Evolutionary conservation across 2,797 vertebrate genomes (phyloP).

Genomic region (Okamejei kenojei): DNA sequence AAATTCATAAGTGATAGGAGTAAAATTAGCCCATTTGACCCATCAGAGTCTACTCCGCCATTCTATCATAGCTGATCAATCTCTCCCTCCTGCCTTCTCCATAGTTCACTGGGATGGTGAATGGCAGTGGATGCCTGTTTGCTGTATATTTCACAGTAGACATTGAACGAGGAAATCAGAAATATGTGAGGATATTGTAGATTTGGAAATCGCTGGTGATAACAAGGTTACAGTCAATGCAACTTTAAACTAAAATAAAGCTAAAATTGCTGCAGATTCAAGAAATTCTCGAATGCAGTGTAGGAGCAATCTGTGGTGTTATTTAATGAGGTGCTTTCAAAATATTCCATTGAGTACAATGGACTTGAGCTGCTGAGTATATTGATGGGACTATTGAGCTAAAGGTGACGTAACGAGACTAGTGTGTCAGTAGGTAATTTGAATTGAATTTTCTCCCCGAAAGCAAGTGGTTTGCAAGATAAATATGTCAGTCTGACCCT

Average conservation of each 20-base stretch:
- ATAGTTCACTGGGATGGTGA: no score
- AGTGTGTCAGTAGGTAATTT: neutral
- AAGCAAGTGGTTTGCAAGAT: neutral
- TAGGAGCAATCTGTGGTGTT: neutral
- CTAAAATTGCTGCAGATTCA: neutral
- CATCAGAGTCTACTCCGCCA: no score
- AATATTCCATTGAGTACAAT: neutral
- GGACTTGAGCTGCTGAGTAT: neutral
- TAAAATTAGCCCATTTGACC: no score
- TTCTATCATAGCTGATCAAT: no score
- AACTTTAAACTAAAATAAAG: slow-evolving; percentile 6
- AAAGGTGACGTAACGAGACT: neutral
- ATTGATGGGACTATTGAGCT: neutral
- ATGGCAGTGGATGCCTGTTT: neutral
- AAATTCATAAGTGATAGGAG: no score
- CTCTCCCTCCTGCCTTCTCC: no score
- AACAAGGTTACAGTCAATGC: no score
- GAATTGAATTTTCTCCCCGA: slow-evolving; percentile 15
- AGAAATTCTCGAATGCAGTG: neutral
- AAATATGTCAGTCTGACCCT: neutral
- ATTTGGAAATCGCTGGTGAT: no score
- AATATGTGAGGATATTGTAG: neutral
- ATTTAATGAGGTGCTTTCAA: neutral
- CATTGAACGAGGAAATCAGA: neutral
- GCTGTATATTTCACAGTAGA: neutral